phyloP scores from a whole-genome alignment of 2,888 invertebrate species.

The Parnassius smintheus region DNA sequence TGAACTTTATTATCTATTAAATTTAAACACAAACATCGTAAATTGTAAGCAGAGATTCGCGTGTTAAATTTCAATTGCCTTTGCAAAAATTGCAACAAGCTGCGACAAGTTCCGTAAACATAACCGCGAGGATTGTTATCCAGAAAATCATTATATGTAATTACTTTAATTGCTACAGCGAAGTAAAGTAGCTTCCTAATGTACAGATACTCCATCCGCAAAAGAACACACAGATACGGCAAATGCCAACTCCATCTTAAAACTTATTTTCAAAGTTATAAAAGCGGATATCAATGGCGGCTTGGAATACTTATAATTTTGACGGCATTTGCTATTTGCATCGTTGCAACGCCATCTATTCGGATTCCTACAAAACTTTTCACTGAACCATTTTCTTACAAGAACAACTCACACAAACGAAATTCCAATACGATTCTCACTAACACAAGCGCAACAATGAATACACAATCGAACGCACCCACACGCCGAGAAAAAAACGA shows the following conservation, averaged over 20 bases:
- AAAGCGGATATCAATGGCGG: slow-evolving; percentile 36
- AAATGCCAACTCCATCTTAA: slow-evolving; percentile 32
- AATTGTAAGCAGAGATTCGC: slow-evolving; percentile 3
- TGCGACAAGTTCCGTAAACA: slow-evolving; percentile 14
- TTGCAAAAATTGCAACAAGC: slow-evolving; percentile 11
- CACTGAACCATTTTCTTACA: slow-evolving; percentile 78
- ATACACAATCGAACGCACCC: slow-evolving; percentile 77
- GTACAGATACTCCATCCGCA: slow-evolving; percentile 30
- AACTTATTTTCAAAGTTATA: slow-evolving; percentile 31
- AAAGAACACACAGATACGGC: slow-evolving; percentile 24
- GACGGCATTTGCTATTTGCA: slow-evolving; percentile 51
- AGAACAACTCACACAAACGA: slow-evolving; percentile 58
- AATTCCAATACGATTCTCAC: slow-evolving; percentile 47
- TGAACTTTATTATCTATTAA: too few relatives aligned
- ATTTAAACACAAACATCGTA: slow-evolving; percentile 2
- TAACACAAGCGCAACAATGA: slow-evolving; percentile 27
- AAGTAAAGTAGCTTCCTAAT: slow-evolving; percentile 35
- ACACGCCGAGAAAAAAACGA: slow-evolving; percentile 78
- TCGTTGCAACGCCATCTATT: slow-evolving; percentile 75
- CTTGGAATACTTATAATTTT: slow-evolving; percentile 56
- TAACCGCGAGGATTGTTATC: slow-evolving; percentile 25
- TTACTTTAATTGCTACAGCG: slow-evolving; percentile 32
- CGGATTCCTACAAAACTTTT: slow-evolving; percentile 74
- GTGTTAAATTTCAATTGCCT: slow-evolving; percentile 11
- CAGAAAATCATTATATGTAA: slow-evolving; percentile 32